These are phyloP conservation scores for Heteromurus nitidus DNA, from an alignment of 2,888 invertebrate genomes.

Conservation along the genomic window DNA sequence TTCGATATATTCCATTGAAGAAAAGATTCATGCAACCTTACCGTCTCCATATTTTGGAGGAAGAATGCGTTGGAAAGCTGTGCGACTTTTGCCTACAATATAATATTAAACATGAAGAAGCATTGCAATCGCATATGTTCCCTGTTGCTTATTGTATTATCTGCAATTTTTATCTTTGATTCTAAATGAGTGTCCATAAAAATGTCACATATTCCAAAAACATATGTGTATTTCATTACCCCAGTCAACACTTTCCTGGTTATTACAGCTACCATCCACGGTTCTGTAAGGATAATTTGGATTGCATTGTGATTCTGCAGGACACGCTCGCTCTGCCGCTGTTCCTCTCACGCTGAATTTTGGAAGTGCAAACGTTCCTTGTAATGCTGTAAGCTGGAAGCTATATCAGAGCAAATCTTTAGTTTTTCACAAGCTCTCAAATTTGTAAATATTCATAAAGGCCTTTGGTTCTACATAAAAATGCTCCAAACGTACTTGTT, in stretches of 20 bases:
- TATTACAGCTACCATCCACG: conserved; percentile 96
- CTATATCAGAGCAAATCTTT: conserved; percentile 41
- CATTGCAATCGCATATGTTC: no score
- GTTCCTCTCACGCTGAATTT: conserved; percentile 71
- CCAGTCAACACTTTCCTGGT: conserved; percentile 86
- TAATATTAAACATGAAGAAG: background rate
- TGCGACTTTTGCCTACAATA: conserved; percentile 68
- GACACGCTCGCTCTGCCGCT: conserved; percentile 69
- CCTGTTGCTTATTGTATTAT: no score
- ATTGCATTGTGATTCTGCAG: conserved; percentile 68
- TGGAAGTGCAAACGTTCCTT: conserved; percentile 73
- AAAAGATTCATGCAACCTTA: conserved; percentile 74
- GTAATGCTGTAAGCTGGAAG: conserved; percentile 69
- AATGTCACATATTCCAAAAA: background rate
- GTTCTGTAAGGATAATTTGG: conserved; percentile 79
- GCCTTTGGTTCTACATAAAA: background rate
- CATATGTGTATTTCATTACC: conserved; percentile 81
- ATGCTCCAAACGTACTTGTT: conserved; percentile 75
- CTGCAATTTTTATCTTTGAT: no score
- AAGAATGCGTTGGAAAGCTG: conserved; percentile 80
- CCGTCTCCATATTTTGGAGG: conserved; percentile 83
- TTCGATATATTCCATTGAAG: no score
- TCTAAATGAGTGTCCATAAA: background rate
- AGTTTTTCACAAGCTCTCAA: background rate
- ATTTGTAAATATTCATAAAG: no score